Percentiles rank a stretch among this genome's conserved stretches.
These are phyloP conservation scores for Camponotus pennsylvanicus DNA, from an alignment of 1,140 invertebrate species.

Conservation along the genomic window DNA sequence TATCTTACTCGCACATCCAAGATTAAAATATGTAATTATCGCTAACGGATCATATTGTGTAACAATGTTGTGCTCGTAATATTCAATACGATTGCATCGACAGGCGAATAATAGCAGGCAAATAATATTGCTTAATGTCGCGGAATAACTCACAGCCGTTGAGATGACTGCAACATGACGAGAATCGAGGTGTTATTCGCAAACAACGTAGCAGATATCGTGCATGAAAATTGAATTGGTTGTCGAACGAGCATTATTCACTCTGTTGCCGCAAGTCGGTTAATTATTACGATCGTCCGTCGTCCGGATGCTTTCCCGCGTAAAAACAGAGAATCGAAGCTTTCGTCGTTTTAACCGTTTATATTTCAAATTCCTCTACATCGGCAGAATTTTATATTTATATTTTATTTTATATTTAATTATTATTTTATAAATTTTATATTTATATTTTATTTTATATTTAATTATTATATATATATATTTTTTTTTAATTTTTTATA, in stretches of 20 bases:
- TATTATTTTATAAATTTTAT: too few relatives aligned
- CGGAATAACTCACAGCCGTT: not conserved
- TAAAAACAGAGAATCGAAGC: conserved; percentile 18
- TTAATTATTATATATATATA: too few relatives aligned
- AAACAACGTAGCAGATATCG: not conserved
- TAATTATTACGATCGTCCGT: conserved; percentile 40
- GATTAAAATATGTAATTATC: conserved; percentile 38
- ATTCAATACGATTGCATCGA: conserved; percentile 13
- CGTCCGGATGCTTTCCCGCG: conserved; percentile 52
- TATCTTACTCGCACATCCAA: conserved; percentile 31
- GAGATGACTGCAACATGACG: not conserved
- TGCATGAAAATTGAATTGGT: conserved; percentile 13
- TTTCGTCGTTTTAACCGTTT: conserved; percentile 34
- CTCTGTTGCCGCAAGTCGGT: conserved; percentile 39
- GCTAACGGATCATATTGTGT: conserved; percentile 48
- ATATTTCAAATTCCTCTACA: not conserved
- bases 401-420: too few relatives aligned
- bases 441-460: too few relatives aligned
- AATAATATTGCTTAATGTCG: conserved; percentile 14
- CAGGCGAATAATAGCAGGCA: conserved; percentile 14
- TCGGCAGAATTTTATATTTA: not conserved
- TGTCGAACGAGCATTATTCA: not conserved
- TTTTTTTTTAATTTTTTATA: too few relatives aligned
- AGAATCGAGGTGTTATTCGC: conserved; percentile 19
- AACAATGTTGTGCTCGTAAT: conserved; percentile 53